A percentile compares a stretch with the other conserved stretches of the same genome.
phyloP scores from a whole-genome alignment of 2,888 invertebrate species.

The Zaprionus lineosus region DNA sequence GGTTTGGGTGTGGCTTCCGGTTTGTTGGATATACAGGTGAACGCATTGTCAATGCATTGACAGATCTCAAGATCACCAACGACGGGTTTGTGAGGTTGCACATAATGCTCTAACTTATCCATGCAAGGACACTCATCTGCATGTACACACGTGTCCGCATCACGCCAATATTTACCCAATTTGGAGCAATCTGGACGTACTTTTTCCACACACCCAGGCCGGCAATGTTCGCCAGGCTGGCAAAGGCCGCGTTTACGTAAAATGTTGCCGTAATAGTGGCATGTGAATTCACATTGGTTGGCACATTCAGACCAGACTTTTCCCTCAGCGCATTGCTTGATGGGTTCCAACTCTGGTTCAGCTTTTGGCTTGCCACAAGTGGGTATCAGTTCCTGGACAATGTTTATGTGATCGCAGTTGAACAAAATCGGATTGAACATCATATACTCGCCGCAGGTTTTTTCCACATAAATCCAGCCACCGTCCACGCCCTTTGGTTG shows the following conservation, averaged over 20 bases:
- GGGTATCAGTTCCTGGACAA: conserved; percentile 85
- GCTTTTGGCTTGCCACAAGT: conserved; percentile 83
- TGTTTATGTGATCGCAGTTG: conserved; percentile 87
- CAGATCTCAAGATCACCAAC: conserved; percentile 87
- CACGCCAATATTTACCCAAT: conserved; percentile 87
- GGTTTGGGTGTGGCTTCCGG: conserved; percentile 22
- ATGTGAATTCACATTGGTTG: conserved; percentile 88
- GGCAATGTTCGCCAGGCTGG: conserved; percentile 75
- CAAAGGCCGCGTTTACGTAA: conserved; percentile 80
- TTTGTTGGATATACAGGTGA: conserved; percentile 85
- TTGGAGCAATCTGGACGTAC: conserved; percentile 84
- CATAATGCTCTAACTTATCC: conserved; percentile 85
- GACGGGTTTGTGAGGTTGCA: conserved; percentile 88
- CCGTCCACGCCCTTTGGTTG: conserved; percentile 82
- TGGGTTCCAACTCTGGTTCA: conserved; percentile 30
- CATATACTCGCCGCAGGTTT: conserved; percentile 86
- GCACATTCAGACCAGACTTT: conserved; percentile 88
- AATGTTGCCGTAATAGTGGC: conserved; percentile 85
- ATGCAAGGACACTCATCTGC: conserved; percentile 90
- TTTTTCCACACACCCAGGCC: conserved; percentile 81
- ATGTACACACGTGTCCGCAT: conserved; percentile 88
- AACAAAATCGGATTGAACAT: conserved; percentile 87
- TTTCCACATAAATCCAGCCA: conserved; percentile 85
- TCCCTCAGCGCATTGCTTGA: conserved; percentile 81
- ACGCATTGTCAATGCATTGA: conserved; percentile 90